Evolutionary conservation across 2,797 vertebrate species (phyloP).

Genomic region (Lycodopsis pacificus): DNA sequence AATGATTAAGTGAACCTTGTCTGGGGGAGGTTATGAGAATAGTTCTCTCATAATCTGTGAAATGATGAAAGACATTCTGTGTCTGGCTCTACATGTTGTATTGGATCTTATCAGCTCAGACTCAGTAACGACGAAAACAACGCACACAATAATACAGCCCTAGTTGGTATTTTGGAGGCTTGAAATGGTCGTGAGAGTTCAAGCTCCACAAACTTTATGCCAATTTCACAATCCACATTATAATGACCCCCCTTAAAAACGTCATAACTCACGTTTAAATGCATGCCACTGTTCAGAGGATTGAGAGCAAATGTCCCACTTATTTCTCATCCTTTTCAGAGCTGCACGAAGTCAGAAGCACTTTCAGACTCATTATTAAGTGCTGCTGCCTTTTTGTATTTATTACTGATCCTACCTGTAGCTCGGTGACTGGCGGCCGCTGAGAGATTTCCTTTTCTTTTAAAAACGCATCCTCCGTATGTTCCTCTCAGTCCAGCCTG

Average conservation of each 20-base stretch:
- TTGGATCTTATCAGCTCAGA: not conserved
- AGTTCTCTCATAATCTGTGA: constrained; percentile 17
- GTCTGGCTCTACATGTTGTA: not conserved
- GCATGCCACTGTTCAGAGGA: constrained; percentile 43
- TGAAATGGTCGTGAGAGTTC: not conserved
- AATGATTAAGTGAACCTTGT: constrained; percentile 45
- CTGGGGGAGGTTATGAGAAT: constrained; percentile 21
- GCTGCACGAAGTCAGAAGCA: constrained; percentile 46
- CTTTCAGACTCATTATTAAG: constrained; percentile 35
- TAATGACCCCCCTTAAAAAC: not conserved
- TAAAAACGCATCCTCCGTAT: constrained; percentile 34
- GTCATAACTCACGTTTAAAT: constrained; percentile 58
- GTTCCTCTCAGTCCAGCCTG: constrained; percentile 28
- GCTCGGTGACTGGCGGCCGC: constrained; percentile 9
- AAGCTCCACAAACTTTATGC: not conserved
- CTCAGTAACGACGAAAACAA: not conserved
- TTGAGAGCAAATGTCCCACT: constrained; percentile 22
- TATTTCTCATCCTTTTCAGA: constrained; percentile 47
- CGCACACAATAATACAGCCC: not conserved
- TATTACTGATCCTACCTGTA: constrained; percentile 47
- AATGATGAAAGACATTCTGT: constrained; percentile 29
- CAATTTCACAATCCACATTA: too few relatives aligned
- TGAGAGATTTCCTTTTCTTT: not conserved
- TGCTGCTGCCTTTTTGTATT: not conserved
- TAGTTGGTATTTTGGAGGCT: too few relatives aligned